These are phyloP conservation scores for Sphaeramia orbicularis DNA, from an alignment of 2,797 vertebrate genomes.

Conservation along the genomic window DNA sequence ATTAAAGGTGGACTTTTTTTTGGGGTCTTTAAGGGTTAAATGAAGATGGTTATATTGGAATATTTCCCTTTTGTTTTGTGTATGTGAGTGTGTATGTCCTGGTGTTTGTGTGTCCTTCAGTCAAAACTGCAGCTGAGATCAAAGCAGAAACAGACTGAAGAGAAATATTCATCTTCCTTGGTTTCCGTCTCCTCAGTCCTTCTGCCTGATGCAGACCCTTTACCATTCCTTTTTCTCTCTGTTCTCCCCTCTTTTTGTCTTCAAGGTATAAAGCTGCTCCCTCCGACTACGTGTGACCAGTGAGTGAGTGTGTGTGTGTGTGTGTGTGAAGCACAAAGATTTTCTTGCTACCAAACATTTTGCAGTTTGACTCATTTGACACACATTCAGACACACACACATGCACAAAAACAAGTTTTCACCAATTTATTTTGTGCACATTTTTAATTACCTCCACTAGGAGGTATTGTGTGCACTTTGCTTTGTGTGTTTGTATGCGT, in stretches of 20 bases:
- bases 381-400: neutral
- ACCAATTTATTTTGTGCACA: no score
- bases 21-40: no score
- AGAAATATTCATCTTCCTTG: constrained; percentile 65
- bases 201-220: constrained; percentile 40
- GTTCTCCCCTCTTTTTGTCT: constrained; percentile 42
- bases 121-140: constrained; percentile 51
- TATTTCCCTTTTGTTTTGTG: constrained; percentile 2
- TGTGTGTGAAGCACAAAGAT: constrained; percentile 11
- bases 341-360: constrained; percentile 54
- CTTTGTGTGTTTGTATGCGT: no score
- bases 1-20: no score
- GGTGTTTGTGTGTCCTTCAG: constrained; percentile 34
- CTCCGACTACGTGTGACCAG: constrained; percentile 42
- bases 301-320: constrained; percentile 20
- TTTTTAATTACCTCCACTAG: no score
- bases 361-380: constrained; percentile 7
- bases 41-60: no score
- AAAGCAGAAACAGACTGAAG: constrained; percentile 63
- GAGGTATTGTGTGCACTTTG: no score
- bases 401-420: neutral
- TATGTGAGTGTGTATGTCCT: neutral
- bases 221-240: constrained; percentile 22
- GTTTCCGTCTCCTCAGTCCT: constrained; percentile 38
- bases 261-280: constrained; percentile 64